Evolutionary conservation across 2,888 invertebrate genomes (phyloP).

Genomic region (Cephus runcator): DNA sequence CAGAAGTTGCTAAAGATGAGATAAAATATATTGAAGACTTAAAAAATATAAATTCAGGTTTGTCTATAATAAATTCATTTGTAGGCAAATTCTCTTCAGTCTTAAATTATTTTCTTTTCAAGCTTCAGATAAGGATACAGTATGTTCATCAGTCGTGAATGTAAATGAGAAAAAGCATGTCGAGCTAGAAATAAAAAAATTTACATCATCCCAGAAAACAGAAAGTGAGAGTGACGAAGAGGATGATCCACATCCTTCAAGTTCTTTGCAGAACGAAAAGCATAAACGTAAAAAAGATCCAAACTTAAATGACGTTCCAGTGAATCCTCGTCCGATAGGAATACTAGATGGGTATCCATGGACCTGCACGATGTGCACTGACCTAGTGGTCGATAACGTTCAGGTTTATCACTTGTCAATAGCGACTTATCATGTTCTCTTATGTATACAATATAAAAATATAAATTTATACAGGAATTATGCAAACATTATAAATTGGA

Average conservation of each 20-base stretch:
- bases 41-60: background rate
- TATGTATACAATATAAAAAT: background rate
- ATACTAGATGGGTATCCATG: conserved; percentile 43
- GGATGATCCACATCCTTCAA: background rate
- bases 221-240: conserved; percentile 9
- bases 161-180: background rate
- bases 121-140: background rate
- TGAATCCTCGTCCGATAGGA: conserved; percentile 27
- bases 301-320: conserved; percentile 13
- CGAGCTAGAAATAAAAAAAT: background rate
- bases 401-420: conserved; percentile 7
- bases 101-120: background rate
- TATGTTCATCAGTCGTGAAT: background rate
- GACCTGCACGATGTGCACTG: conserved; percentile 38
- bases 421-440: background rate
- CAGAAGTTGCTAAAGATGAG: background rate
- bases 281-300: conserved; percentile 1
- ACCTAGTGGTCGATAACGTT: conserved; percentile 18
- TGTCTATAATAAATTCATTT: background rate
- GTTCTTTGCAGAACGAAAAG: background rate
- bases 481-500: conserved; percentile 38
- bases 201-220: background rate
- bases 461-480: conserved; percentile 24
- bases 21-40: background rate
- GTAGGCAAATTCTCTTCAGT: background rate